These are phyloP conservation scores for Trichosurus vulpecula DNA, from an alignment of 2,797 vertebrate genomes.

Conservation along the genomic window DNA sequence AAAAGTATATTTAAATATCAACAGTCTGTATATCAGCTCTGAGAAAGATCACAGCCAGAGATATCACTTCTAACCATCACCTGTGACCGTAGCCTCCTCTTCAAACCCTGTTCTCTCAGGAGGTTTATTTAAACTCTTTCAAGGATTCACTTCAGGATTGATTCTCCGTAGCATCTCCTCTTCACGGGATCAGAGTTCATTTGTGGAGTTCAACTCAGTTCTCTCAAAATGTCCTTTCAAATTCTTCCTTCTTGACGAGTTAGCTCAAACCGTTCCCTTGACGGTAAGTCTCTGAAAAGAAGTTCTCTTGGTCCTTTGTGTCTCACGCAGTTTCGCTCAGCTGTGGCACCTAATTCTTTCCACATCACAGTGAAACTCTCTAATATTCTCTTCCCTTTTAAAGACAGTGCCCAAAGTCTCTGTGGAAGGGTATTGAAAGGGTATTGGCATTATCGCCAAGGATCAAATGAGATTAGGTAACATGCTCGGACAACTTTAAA, in stretches of 20 bases:
- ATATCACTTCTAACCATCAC: background rate
- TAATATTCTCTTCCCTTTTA: background rate
- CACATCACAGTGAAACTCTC: background rate
- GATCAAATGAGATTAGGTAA: background rate
- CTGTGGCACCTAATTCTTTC: background rate
- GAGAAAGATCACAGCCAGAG: background rate
- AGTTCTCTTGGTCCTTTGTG: background rate
- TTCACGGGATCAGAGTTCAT: background rate
- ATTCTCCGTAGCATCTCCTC: background rate
- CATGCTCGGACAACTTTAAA: background rate
- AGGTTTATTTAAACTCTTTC: background rate
- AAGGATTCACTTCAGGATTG: background rate
- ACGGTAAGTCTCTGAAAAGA: background rate
- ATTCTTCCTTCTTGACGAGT: background rate
- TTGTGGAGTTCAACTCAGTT: background rate
- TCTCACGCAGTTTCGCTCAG: background rate
- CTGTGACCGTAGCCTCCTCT: background rate
- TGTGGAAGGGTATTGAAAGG: background rate
- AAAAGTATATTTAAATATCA: background rate
- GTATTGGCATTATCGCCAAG: background rate
- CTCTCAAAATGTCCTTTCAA: background rate
- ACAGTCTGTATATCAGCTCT: background rate
- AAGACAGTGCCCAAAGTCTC: background rate
- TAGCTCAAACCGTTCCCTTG: background rate
- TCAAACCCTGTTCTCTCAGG: background rate